phyloP scores from a whole-genome alignment of 2,888 invertebrate genomes.

The Chaitophorus viminalis region DNA sequence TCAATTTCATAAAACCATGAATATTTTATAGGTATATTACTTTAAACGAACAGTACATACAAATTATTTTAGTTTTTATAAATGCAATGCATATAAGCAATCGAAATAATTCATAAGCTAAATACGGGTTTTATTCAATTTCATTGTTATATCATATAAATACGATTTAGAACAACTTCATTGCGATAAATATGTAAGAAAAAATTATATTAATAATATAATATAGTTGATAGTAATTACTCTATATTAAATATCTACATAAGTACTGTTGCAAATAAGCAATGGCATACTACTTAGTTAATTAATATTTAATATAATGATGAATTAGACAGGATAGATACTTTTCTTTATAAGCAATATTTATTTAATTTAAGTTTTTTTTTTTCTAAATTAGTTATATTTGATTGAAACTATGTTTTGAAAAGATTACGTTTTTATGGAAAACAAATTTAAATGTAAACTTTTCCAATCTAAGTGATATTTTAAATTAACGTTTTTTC shows the following conservation, averaged over 20 bases:
- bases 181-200: too few relatives aligned
- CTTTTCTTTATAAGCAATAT: not conserved
- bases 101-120: not conserved
- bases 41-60: not conserved
- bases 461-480: not conserved
- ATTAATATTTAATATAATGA: too few relatives aligned
- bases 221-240: not conserved
- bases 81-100: not conserved
- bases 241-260: too few relatives aligned
- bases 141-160: not conserved
- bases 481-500: too few relatives aligned
- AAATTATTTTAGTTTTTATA: not conserved
- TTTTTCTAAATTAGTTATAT: too few relatives aligned
- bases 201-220: not conserved
- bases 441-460: not conserved
- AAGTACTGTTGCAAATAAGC: too few relatives aligned
- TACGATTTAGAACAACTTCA: too few relatives aligned
- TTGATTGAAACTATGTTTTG: too few relatives aligned
- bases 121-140: not conserved
- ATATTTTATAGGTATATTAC: not conserved
- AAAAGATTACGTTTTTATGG: too few relatives aligned
- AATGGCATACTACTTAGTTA: too few relatives aligned
- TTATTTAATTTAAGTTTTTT: too few relatives aligned
- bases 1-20: not conserved
- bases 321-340: not conserved